These are phyloP conservation scores for Scrobipalpa costella DNA, from an alignment of 2,888 invertebrate genomes.

Conservation along the genomic window DNA sequence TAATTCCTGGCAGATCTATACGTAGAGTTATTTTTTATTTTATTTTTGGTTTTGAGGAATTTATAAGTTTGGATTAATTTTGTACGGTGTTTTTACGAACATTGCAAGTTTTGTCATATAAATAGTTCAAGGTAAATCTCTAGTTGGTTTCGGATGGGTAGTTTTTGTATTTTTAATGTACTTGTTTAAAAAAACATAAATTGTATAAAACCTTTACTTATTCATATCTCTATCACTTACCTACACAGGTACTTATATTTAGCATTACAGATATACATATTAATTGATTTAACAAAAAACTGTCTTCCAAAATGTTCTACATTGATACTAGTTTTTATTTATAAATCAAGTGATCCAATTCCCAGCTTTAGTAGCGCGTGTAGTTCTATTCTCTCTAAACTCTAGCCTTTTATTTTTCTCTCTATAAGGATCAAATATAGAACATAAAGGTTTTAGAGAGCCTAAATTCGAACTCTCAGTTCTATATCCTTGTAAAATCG, in stretches of 20 bases:
- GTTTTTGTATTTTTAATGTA: too few species aligned
- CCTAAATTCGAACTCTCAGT: conserved; percentile 58
- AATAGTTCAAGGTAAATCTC: background rate
- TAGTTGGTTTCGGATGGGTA: background rate
- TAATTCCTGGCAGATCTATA: too few species aligned
- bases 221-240: too few species aligned
- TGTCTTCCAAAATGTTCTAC: too few species aligned
- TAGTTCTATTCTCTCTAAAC: conserved; percentile 19
- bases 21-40: too few species aligned
- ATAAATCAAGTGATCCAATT: too few species aligned
- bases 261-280: too few species aligned
- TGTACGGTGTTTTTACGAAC: background rate
- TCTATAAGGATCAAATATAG: conserved; percentile 53
- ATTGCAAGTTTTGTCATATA: background rate
- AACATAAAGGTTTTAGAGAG: conserved; percentile 57
- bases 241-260: too few species aligned
- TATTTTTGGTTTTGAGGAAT: background rate
- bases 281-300: too few species aligned
- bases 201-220: too few species aligned
- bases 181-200: too few species aligned
- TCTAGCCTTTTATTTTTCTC: conserved; percentile 58
- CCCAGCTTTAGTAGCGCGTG: background rate
- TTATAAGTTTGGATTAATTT: background rate
- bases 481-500: conserved; percentile 42
- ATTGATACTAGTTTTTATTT: too few species aligned